These are phyloP conservation scores for Chaetorhynchus papuensis DNA, from an alignment of 2,113 vertebrate species.

Conservation along the genomic window DNA sequence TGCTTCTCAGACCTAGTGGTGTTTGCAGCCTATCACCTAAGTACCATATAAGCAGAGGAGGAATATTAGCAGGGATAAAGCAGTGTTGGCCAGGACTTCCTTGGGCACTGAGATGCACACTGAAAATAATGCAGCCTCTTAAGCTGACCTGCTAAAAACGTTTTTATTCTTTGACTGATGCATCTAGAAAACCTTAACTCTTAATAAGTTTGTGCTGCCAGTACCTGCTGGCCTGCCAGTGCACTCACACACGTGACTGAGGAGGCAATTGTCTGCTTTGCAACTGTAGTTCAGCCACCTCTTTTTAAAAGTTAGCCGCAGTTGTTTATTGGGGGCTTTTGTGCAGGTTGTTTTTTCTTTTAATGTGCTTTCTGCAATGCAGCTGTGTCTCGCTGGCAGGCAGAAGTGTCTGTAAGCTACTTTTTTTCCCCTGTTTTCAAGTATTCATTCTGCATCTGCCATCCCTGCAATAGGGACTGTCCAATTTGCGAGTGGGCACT, in stretches of 20 bases:
- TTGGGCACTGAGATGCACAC: neutral
- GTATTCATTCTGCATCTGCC: constrained; percentile 42
- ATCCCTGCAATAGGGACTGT: neutral
- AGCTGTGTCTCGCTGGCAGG: neutral
- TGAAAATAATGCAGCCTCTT: neutral
- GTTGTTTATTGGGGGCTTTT: neutral
- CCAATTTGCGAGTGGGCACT: constrained; percentile 26
- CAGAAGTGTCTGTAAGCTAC: constrained; percentile 4
- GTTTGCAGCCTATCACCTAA: neutral
- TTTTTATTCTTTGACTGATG: neutral
- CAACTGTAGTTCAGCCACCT: neutral
- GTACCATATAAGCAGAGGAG: neutral
- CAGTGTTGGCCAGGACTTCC: neutral
- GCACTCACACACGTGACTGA: neutral
- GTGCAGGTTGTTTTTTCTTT: neutral
- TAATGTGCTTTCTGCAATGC: constrained; percentile 2
- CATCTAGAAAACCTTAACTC: neutral
- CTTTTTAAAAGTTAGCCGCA: neutral
- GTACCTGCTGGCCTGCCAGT: neutral
- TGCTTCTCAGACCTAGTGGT: neutral
- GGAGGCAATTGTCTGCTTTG: neutral
- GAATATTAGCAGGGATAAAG: neutral
- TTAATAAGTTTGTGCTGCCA: neutral
- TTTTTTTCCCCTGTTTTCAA: neutral
- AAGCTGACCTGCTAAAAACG: neutral